Evolutionary conservation across 2,888 invertebrate genomes (phyloP).

Genomic region (Eretmocerus hayati): DNA sequence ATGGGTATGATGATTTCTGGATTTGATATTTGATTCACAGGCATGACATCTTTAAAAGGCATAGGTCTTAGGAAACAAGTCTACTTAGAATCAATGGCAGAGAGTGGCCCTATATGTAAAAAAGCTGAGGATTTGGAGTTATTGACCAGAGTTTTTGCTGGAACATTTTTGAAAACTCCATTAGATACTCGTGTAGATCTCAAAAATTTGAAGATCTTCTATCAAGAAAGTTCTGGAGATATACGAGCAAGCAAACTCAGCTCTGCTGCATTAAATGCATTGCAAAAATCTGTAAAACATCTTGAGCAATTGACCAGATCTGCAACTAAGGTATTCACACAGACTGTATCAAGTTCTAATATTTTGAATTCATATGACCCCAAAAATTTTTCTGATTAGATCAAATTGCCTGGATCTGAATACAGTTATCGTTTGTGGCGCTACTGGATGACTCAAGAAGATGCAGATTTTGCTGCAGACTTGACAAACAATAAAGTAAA

Average conservation of each 20-base stretch:
- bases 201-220: slow-evolving; percentile 65
- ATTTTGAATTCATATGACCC: too few relatives aligned
- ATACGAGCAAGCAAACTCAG: slow-evolving; percentile 65
- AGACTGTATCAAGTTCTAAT: not conserved
- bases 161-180: slow-evolving; percentile 49
- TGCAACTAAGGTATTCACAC: slow-evolving; percentile 34
- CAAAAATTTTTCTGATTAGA: too few relatives aligned
- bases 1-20: too few relatives aligned
- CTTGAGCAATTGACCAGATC: slow-evolving; percentile 42
- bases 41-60: slow-evolving; percentile 58
- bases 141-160: slow-evolving; percentile 61
- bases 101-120: slow-evolving; percentile 75
- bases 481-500: slow-evolving; percentile 59
- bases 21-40: slow-evolving; percentile 31
- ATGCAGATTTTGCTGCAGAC: slow-evolving; percentile 55
- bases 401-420: slow-evolving; percentile 45
- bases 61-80: slow-evolving; percentile 59
- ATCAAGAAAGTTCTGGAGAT: slow-evolving; percentile 70
- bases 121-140: slow-evolving; percentile 74
- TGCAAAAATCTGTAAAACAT: slow-evolving; percentile 51
- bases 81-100: slow-evolving; percentile 65
- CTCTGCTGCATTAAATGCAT: slow-evolving; percentile 57
- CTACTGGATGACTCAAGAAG: slow-evolving; percentile 68
- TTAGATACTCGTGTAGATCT: slow-evolving; percentile 58
- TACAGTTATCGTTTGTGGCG: slow-evolving; percentile 65